Base-by-base conservation (phyloP, 2,797 vertebrate species). In the Sternarchorhynchus goeldii region DNA sequence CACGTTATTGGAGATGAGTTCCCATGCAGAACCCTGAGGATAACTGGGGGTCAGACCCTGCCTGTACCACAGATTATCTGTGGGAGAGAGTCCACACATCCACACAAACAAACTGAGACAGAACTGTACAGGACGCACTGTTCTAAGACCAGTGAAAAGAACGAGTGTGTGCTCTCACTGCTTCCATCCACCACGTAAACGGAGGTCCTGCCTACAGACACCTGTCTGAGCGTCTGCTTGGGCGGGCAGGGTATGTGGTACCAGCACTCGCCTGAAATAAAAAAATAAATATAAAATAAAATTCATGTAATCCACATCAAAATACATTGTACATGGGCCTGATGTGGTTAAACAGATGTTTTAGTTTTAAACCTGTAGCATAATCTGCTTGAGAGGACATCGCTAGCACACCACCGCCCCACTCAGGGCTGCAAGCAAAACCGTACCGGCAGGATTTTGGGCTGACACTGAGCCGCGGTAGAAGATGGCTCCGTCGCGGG, bases 1-100 rank as follows among this genome's bases (percentile, higher is more conserved):
- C 87, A 96, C 95, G 0, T 99, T 99, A 83, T 93, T 96, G 36
- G 96, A 99, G 84, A 97, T 95, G 0, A 96, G 96, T 64, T 97
- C 96, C 97, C 98, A 99, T 53, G 91, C 85, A 0, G 95, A 94
- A 53, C 98, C 98, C 82, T 99, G 97, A 1, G 97, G 97, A 87
- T 99, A 98, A 90, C 96, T 96, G 78, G 97, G 96, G 0, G 95
- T 95, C 88, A 98, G 93, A 2, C 98, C 97, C 62, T 96, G 96
- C 10, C 97, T 91, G 88, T 93, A 96, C 98, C 98, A 99, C 75
- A 99, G 90, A 86, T 98, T 99, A 78, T 94, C 98, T 99, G 53
- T 17, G 20, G 20, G 36, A 36, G n/a, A 41, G n/a, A 7, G 32
- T 5, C 59, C 18, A 56, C 18, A 39, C 29, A 20, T 25, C 8